These are phyloP conservation scores for Amazona ochrocephala DNA, from an alignment of 2,797 vertebrate species.

Conservation along the genomic window DNA sequence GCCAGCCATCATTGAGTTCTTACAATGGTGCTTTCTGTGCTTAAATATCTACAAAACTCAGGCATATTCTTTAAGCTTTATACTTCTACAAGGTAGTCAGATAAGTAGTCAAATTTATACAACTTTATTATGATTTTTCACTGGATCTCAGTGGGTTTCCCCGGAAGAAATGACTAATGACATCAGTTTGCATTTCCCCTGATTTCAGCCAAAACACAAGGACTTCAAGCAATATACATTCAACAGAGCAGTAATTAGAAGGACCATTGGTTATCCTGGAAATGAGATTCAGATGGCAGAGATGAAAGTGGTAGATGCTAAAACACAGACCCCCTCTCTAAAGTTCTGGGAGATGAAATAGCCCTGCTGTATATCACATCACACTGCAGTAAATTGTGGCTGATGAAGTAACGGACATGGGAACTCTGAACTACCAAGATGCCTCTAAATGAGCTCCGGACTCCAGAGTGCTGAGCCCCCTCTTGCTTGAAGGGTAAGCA, in stretches of 20 bases:
- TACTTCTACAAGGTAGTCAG: neutral
- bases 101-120: neutral
- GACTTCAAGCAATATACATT: slow-evolving; percentile 30
- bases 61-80: neutral
- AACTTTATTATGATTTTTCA: slow-evolving; percentile 20
- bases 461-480: slow-evolving; percentile 24
- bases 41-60: neutral
- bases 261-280: slow-evolving; percentile 66
- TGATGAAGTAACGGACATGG: slow-evolving; percentile 71
- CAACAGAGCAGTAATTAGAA: slow-evolving; percentile 65
- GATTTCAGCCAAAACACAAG: slow-evolving; percentile 8
- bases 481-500: slow-evolving; percentile 27
- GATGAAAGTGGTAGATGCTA: slow-evolving; percentile 74
- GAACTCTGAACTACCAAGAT: slow-evolving; percentile 70
- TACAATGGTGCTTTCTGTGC: neutral
- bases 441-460: slow-evolving; percentile 66
- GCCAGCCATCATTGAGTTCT: neutral
- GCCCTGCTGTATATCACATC: slow-evolving; percentile 80
- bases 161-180: slow-evolving; percentile 40
- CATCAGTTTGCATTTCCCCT: slow-evolving; percentile 26
- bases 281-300: slow-evolving; percentile 77
- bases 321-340: slow-evolving; percentile 66
- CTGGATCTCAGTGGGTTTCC: slow-evolving; percentile 20
- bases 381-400: slow-evolving; percentile 77
- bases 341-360: slow-evolving; percentile 72